A percentile compares a stretch with the other conserved stretches of the same genome.
phyloP scores from a whole-genome alignment of 1,140 invertebrate genomes.

The Atta texana region DNA sequence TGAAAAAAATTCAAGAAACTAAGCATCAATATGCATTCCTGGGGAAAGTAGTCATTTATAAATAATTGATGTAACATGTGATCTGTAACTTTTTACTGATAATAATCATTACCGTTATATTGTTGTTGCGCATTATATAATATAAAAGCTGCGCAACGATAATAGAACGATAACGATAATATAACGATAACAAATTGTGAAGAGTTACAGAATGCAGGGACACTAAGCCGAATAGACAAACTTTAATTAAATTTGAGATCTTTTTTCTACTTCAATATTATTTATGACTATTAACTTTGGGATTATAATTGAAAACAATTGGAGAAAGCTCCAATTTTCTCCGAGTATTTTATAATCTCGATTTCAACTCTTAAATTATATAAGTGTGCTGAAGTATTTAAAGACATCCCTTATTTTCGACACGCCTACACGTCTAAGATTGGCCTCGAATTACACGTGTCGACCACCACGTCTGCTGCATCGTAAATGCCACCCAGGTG shows the following conservation, averaged over 20 bases:
- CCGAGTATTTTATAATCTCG: neutral
- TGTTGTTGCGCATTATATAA: too few relatives aligned
- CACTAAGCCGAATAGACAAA: neutral
- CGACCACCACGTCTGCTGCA: conserved; percentile 8
- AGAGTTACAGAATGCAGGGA: too few relatives aligned
- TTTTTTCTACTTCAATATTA: neutral
- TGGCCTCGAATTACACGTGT: conserved; percentile 68
- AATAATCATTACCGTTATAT: too few relatives aligned
- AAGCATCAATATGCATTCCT: neutral
- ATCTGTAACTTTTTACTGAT: too few relatives aligned
- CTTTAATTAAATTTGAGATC: neutral
- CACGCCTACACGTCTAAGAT: conserved; percentile 41
- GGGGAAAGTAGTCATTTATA: neutral
- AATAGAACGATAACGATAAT: too few relatives aligned
- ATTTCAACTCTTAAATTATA: neutral
- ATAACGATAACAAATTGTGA: too few relatives aligned
- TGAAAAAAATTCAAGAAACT: conserved; percentile 13
- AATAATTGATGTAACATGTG: neutral
- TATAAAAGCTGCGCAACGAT: too few relatives aligned
- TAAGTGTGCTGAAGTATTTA: conserved; percentile 56
- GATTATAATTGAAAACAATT: neutral
- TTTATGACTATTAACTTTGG: neutral
- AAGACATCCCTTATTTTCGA: conserved; percentile 57
- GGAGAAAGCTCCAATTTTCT: neutral
- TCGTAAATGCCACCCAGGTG: conserved; percentile 56